Evolutionary conservation across 2,113 vertebrate genomes (phyloP), one percentile per base, ranked within the genome.

Genomic region (Thamnaconus septentrionalis): DNA sequence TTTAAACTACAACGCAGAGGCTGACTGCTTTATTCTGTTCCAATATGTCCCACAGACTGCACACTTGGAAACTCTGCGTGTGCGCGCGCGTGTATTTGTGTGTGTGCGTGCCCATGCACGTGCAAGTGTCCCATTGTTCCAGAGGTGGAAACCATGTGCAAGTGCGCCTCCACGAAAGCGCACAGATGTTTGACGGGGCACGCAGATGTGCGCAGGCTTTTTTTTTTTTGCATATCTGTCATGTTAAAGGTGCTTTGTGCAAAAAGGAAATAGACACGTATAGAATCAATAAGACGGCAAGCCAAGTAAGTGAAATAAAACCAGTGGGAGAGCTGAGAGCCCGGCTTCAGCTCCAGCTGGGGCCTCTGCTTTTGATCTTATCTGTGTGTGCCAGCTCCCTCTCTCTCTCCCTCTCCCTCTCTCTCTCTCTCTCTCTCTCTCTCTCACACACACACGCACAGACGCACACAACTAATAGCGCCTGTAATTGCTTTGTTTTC

Each of bases 401-500:
- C 10, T 49, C 56, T 42, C 11, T 11, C 53, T 8, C 43, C 8
- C 12, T 45, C 18, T 8, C 46, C 11, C 18, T 8, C 46, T 18
- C 57, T 47, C 39, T 44, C 64, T 54, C 58, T 7, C 53, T 12
- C 44, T 1, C 55, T 11, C 58, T 55, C 54, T 54, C 64, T 55
- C 45, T 55, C 45, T 52, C 45, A 68, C 56, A 66, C 47, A 40
- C 3, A 70, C 4, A 46, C 55, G 55, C 41, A 59, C 45, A 58
- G 44, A 58, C 63, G 64, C 56, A 41, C 69, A 59, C 5, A 2
- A 43, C 59, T 56, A 73, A 69, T 77, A 73, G 66, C 11, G 57
- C 60, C 48, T 68, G 50, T 78, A 78, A 82, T 69, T 70, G 73
- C 69, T 78, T 81, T 84, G 73, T 76, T 76, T 83, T 80, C 67